Conservation (phyloP, 2,888 invertebrate species). For the Spodoptera picta region DNA sequence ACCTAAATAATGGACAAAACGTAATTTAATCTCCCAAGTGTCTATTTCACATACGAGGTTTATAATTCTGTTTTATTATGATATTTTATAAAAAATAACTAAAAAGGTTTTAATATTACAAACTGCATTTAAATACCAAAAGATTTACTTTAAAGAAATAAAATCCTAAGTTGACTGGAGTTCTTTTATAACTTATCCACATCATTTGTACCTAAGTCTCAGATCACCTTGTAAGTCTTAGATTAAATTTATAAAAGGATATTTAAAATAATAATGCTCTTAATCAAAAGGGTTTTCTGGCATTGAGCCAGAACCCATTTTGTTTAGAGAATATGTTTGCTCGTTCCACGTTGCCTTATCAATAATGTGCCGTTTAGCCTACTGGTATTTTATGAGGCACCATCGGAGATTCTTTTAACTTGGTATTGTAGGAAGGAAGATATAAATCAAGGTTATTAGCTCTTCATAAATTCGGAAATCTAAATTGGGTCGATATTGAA, state of each 20-base stretch:
- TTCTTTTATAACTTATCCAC: background rate
- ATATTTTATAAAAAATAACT: no score
- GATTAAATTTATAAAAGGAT: background rate
- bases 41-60: no score
- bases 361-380: conserved; percentile 19
- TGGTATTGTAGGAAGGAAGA: background rate
- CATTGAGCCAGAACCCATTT: conserved; percentile 21
- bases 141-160: conserved; percentile 1
- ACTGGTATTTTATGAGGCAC: conserved; percentile 10
- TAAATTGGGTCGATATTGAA: no score
- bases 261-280: conserved; percentile 11
- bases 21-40: no score
- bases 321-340: conserved; percentile 18
- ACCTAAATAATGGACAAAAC: no score
- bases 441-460: no score
- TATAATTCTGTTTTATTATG: no score
- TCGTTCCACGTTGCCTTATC: conserved; percentile 9
- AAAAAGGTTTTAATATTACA: no score
- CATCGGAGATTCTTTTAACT: conserved; percentile 14
- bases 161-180: background rate
- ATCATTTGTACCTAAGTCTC: background rate
- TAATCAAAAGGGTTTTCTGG: conserved; percentile 8
- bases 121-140: background rate
- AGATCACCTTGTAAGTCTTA: background rate
- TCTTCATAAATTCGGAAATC: no score